Conservation (phyloP, 2,888 invertebrate genomes). For the Polydesmus complanatus region DNA sequence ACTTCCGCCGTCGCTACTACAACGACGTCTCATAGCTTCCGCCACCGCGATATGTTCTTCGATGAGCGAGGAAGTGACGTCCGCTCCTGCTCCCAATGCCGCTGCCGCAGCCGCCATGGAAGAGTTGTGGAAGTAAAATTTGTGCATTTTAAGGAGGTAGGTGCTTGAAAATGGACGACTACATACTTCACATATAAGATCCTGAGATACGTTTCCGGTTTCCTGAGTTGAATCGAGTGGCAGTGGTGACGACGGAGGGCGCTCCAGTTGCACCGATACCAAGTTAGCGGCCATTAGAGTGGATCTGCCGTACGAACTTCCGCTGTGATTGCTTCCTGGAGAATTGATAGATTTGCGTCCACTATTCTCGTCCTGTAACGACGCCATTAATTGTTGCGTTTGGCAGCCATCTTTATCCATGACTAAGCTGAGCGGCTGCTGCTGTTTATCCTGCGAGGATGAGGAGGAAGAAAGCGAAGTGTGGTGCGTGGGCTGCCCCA, state of each 20-base stretch:
- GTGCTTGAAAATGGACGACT: conserved; percentile 31
- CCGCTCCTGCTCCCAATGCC: neutral
- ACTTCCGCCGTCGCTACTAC: conserved; percentile 1
- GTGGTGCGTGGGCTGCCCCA: too few relatives aligned
- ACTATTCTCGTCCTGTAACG: neutral
- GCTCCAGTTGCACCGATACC: conserved; percentile 8
- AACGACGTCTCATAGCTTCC: neutral
- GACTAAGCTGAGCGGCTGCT: conserved; percentile 12
- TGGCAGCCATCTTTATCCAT: conserved; percentile 9
- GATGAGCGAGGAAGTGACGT: conserved; percentile 7
- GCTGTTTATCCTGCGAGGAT: too few relatives aligned
- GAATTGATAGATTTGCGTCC: conserved; percentile 30
- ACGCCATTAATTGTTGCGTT: too few relatives aligned
- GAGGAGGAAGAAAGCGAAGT: too few relatives aligned
- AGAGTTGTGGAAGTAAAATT: conserved; percentile 32
- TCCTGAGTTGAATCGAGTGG: conserved; percentile 17
- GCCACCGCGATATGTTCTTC: neutral
- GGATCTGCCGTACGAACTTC: conserved; percentile 8
- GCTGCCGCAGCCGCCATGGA: neutral
- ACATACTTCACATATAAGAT: conserved; percentile 32
- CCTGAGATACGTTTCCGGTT: conserved; percentile 20
- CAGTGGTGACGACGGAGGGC: conserved; percentile 7
- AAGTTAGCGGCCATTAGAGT: conserved; percentile 13
- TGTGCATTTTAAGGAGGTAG: conserved; percentile 35
- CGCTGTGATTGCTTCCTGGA: conserved; percentile 18